phyloP scores from a whole-genome alignment of 2,888 invertebrate genomes.

The Frankliniella fusca region DNA sequence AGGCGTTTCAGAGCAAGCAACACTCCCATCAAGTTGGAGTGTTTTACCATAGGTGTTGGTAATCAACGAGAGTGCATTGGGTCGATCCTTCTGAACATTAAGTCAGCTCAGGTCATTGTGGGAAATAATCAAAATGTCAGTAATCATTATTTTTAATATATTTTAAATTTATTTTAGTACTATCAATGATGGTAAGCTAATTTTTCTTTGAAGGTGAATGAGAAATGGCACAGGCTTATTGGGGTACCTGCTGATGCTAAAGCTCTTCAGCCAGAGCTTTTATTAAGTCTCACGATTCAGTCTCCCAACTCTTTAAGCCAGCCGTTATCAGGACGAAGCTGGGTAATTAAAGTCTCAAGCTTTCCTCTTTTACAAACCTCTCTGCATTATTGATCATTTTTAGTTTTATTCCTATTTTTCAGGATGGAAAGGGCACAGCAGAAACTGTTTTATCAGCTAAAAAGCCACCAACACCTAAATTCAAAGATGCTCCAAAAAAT shows the following conservation, averaged over 20 bases:
- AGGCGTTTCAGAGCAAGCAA: constrained; percentile 69
- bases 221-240: constrained; percentile 46
- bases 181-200: constrained; percentile 27
- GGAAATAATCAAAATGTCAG: constrained; percentile 34
- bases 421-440: not conserved
- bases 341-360: not conserved
- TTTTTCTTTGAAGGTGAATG: constrained; percentile 37
- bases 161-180: not conserved
- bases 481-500: not conserved
- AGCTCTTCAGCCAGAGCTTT: constrained; percentile 45
- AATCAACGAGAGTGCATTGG: constrained; percentile 63
- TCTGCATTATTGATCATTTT: not conserved
- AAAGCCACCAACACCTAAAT: not conserved
- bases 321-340: not conserved
- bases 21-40: constrained; percentile 68
- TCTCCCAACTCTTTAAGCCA: constrained; percentile 38
- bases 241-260: constrained; percentile 46
- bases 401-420: not conserved
- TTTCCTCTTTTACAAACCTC: not conserved
- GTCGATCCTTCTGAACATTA: constrained; percentile 62
- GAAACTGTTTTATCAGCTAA: not conserved
- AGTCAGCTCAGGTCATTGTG: constrained; percentile 65
- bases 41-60: constrained; percentile 55
- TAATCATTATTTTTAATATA: constrained; percentile 12
- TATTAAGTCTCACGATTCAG: constrained; percentile 45